Base-by-base conservation (phyloP, 1,140 invertebrate species). In the Euwallacea fornicatus region DNA sequence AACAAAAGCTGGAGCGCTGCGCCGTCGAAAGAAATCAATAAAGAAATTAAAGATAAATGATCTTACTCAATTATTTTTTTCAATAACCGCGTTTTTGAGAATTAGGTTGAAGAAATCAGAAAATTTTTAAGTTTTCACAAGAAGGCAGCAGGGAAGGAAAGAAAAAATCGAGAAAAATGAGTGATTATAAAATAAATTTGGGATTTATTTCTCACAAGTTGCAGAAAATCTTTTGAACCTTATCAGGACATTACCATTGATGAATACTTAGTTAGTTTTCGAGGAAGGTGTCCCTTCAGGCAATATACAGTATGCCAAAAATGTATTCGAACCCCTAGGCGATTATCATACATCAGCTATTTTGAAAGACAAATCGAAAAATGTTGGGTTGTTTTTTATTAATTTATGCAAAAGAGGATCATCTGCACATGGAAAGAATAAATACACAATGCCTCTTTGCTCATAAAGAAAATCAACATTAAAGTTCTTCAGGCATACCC, bases 141-240 rank as follows among this genome's bases (percentile, higher is more conserved):
- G 3, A 61, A 43, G 7, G 42, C 43, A 0, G 46, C 43, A 15
- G 46, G 43, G 3, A n/a, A 11, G 1, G 42, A 75, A 41, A 46
- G 76, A 47, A 54, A 62, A 41, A 15, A 44, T 50, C 41, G 43
- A 7, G 80, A 82, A 64, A 82, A 81, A 59, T 70, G 82, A 13
- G 75, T 76, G 59, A 67, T 73, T 42, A 75, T 83, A 43, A 61
- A 78, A 71, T 61, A 78, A 10, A 42, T 82, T 41, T 81, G 76
- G 73, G 75, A 82, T 11, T 15, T 73, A 7, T 76, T 79, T 73
- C 75, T 78, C 41, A 16, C 62, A 10, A 78, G 71, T 13, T 80
- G 76, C 60, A 21, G 73, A 75, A 69, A 76, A 66, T 53, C 15
- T 71, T 81, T 78, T 72, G 71, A 56, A 53, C 75, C 74, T 43